Evolutionary conservation across 2,113 vertebrate genomes (phyloP).

Genomic region (Mus spicilegus): DNA sequence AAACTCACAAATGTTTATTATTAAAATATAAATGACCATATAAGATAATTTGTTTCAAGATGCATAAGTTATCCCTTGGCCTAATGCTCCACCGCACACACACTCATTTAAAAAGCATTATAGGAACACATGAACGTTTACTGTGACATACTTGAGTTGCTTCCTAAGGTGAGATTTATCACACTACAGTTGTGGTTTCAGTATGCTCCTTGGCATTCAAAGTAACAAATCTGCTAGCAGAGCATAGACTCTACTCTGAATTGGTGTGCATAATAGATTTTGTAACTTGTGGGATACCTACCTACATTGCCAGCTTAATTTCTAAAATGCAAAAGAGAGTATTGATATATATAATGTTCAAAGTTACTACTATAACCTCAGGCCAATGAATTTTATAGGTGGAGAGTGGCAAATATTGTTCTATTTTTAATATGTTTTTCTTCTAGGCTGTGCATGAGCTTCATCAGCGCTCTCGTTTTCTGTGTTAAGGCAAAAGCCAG

Average conservation of each 20-base stretch:
- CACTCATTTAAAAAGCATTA: background rate
- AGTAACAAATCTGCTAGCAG: background rate
- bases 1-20: background rate
- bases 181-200: background rate
- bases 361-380: background rate
- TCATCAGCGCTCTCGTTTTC: background rate
- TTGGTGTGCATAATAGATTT: background rate
- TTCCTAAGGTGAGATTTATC: background rate
- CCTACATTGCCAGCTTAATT: background rate
- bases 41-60: background rate
- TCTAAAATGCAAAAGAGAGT: background rate
- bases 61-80: background rate
- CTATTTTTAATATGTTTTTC: slow-evolving; percentile 28
- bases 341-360: background rate
- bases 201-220: background rate
- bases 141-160: background rate
- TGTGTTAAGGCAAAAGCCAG: background rate
- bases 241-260: background rate
- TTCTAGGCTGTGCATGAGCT: background rate
- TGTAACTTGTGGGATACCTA: background rate
- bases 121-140: background rate
- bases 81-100: background rate
- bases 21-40: slow-evolving; percentile 19
- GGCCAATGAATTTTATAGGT: background rate
- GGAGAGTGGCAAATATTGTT: slow-evolving; percentile 3